Conservation (phyloP, 1,140 invertebrate genomes). For the Popillia japonica region DNA sequence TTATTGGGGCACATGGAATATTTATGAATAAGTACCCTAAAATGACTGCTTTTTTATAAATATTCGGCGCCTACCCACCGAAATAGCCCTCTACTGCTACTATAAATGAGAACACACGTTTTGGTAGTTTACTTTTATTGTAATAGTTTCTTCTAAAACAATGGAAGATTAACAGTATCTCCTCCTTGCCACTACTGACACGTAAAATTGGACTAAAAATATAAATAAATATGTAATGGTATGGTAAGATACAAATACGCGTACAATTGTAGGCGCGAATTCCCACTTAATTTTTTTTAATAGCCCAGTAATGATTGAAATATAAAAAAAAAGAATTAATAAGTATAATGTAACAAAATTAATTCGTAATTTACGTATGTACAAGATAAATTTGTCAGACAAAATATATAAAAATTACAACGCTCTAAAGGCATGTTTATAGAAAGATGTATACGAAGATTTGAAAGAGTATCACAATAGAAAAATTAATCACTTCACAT, state of each 20-base stretch:
- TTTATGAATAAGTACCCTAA: no score
- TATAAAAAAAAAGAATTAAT: background rate
- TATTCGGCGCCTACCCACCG: no score
- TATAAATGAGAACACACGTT: background rate
- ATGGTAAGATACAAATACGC: background rate
- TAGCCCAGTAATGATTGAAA: background rate
- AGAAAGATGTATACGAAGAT: background rate
- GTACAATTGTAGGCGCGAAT: background rate
- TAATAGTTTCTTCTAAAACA: slow-evolving; percentile 22
- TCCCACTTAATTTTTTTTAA: slow-evolving; percentile 4
- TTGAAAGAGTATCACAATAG: background rate
- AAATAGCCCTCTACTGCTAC: background rate
- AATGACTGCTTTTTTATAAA: no score
- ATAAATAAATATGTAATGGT: slow-evolving; percentile 31
- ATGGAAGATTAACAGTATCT: slow-evolving; percentile 19
- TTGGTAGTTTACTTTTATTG: background rate
- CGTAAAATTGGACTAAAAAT: slow-evolving; percentile 34
- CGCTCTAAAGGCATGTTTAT: background rate
- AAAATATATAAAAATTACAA: background rate
- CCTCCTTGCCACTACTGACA: slow-evolving; percentile 27
- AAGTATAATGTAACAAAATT: background rate
- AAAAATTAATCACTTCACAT: no score
- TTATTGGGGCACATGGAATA: no score
- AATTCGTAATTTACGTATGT: background rate
- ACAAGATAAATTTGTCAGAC: background rate